phyloP scores from a whole-genome alignment of 2,113 vertebrate genomes.

The Rhombomys opimus region DNA sequence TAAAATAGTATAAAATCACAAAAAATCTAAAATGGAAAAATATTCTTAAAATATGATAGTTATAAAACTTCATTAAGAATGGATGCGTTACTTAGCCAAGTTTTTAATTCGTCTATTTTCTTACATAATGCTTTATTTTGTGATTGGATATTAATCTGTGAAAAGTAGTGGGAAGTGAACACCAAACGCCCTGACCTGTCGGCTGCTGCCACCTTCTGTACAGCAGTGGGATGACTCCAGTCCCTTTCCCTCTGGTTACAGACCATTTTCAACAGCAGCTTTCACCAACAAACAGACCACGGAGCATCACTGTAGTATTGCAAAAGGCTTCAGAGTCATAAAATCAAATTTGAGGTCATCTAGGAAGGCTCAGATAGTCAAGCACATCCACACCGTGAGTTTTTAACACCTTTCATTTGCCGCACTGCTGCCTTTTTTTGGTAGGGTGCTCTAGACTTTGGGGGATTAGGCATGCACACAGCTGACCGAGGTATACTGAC shows the following conservation, averaged over 20 bases:
- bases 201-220: constrained; percentile 58
- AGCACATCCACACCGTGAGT: background rate
- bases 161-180: background rate
- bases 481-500: background rate
- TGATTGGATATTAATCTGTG: background rate
- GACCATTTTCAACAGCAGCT: background rate
- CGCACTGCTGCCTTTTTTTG: background rate
- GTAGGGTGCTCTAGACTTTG: background rate
- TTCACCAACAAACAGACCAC: background rate
- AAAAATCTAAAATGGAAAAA: background rate
- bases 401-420: background rate
- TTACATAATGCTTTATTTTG: background rate
- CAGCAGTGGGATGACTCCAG: background rate
- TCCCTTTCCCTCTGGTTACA: background rate
- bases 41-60: background rate
- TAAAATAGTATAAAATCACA: background rate
- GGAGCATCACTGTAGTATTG: background rate
- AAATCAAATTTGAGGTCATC: background rate
- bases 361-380: background rate
- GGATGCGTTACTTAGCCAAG: background rate
- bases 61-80: background rate
- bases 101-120: background rate
- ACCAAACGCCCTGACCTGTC: background rate
- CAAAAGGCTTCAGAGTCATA: background rate
- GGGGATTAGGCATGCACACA: background rate